A percentile compares a stretch with the other conserved stretches of the same genome.
These are phyloP conservation scores for Coptodon bakossiorum DNA, from an alignment of 2,113 vertebrate genomes.

Conservation along the genomic window DNA sequence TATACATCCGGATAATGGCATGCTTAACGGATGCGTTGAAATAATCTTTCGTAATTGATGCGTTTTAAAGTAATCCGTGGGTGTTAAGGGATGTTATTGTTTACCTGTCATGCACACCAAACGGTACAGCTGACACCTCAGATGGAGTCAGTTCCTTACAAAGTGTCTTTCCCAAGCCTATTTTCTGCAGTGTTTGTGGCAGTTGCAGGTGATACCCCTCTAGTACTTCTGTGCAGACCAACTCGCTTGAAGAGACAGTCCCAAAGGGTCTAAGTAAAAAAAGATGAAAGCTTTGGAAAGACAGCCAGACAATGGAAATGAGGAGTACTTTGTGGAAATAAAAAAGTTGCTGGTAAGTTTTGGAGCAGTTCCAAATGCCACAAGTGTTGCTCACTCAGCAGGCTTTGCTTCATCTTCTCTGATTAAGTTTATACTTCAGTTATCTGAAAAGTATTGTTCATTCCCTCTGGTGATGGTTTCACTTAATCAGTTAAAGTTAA, in stretches of 20 bases:
- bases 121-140: slow-evolving; percentile 16
- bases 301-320: slow-evolving; percentile 8
- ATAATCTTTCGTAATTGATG: slow-evolving; percentile 61
- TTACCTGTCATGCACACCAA: slow-evolving; percentile 48
- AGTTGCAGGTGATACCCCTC: slow-evolving; percentile 22
- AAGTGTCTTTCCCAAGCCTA: background rate
- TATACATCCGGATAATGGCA: slow-evolving; percentile 43
- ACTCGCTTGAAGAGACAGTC: slow-evolving; percentile 3
- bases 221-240: slow-evolving; percentile 6
- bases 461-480: background rate
- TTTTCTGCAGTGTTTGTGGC: slow-evolving; percentile 7
- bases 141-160: background rate
- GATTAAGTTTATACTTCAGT: slow-evolving; percentile 21
- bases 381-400: slow-evolving; percentile 26
- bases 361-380: background rate
- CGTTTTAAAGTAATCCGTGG: slow-evolving; percentile 44
- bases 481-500: slow-evolving; percentile 11
- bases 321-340: background rate
- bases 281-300: background rate
- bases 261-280: background rate
- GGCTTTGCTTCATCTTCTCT: slow-evolving; percentile 11
- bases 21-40: slow-evolving; percentile 53
- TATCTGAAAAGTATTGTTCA: slow-evolving; percentile 20
- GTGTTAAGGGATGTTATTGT: slow-evolving; percentile 39
- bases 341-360: background rate